Percentiles rank a stretch among this genome's conserved stretches.
These are phyloP conservation scores for Camponotus pennsylvanicus DNA, from an alignment of 1,140 invertebrate species.

Conservation along the genomic window DNA sequence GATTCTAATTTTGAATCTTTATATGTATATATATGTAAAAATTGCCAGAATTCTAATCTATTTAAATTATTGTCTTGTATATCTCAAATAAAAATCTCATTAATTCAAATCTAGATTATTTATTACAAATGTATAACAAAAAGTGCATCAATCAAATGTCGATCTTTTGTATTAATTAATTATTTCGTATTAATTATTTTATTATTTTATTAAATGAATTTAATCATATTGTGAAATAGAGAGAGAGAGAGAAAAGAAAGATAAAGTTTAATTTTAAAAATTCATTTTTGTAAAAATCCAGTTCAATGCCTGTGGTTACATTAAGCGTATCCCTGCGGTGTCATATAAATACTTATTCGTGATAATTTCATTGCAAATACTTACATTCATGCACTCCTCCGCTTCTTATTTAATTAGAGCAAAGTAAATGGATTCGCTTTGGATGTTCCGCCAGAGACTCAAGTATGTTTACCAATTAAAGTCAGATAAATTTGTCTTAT, in stretches of 20 bases:
- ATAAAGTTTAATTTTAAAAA: background rate
- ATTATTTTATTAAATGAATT: too few relatives aligned
- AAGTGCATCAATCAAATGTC: background rate
- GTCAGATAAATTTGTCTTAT: background rate
- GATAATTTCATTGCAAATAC: background rate
- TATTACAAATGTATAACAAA: background rate
- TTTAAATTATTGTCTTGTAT: background rate
- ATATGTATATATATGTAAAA: background rate
- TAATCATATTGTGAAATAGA: background rate
- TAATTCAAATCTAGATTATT: background rate
- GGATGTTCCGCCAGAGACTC: background rate
- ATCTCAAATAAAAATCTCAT: background rate
- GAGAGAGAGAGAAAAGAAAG: background rate
- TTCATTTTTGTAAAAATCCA: background rate
- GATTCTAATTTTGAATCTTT: background rate
- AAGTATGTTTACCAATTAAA: conserved; percentile 1
- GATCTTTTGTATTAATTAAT: background rate
- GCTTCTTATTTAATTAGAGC: background rate
- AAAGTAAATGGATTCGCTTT: conserved; percentile 18
- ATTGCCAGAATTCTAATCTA: conserved; percentile 8
- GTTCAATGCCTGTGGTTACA: background rate
- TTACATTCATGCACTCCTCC: background rate
- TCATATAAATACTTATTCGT: background rate
- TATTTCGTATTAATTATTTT: too few relatives aligned
- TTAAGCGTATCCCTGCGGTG: background rate